Evolutionary conservation across 2,797 vertebrate species (phyloP).

Genomic region (Ctenopoma kingsleyae): DNA sequence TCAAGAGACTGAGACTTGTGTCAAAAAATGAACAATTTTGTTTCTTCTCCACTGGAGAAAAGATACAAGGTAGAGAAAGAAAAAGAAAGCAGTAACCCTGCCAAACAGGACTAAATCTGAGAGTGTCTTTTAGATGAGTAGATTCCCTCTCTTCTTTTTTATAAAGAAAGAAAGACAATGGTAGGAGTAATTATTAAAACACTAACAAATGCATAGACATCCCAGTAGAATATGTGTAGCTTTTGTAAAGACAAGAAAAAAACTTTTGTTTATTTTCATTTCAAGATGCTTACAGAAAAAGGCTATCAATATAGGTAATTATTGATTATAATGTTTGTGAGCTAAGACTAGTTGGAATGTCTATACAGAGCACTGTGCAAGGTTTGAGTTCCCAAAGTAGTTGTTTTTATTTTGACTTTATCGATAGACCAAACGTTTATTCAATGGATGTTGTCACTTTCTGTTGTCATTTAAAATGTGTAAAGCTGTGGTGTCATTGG

Average conservation of each 20-base stretch:
- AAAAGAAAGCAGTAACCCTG: constrained; percentile 59
- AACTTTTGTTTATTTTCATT: constrained; percentile 83
- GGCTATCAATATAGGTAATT: constrained; percentile 85
- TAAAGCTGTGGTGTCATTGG: constrained; percentile 76
- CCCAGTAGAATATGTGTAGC: constrained; percentile 90
- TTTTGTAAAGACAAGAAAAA: constrained; percentile 83
- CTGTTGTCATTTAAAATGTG: constrained; percentile 71
- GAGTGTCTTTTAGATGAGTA: constrained; percentile 78
- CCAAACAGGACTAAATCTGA: constrained; percentile 58
- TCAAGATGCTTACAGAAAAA: constrained; percentile 83
- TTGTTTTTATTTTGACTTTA: constrained; percentile 76
- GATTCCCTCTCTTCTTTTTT: constrained; percentile 73
- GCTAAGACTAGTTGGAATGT: constrained; percentile 88
- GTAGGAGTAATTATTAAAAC: constrained; percentile 83
- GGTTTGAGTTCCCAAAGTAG: constrained; percentile 85
- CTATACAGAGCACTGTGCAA: constrained; percentile 89
- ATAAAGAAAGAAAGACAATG: constrained; percentile 75
- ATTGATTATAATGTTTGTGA: constrained; percentile 86
- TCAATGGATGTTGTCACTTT: constrained; percentile 80
- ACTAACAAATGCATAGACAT: constrained; percentile 88
- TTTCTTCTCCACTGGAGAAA: constrained; percentile 40
- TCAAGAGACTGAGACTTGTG: constrained; percentile 64
- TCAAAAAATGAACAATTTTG: constrained; percentile 43
- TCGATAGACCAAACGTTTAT: constrained; percentile 83
- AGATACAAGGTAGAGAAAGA: constrained; percentile 51